Base-by-base conservation (phyloP, 2,888 invertebrate species). In the Folsomia manolachei region DNA sequence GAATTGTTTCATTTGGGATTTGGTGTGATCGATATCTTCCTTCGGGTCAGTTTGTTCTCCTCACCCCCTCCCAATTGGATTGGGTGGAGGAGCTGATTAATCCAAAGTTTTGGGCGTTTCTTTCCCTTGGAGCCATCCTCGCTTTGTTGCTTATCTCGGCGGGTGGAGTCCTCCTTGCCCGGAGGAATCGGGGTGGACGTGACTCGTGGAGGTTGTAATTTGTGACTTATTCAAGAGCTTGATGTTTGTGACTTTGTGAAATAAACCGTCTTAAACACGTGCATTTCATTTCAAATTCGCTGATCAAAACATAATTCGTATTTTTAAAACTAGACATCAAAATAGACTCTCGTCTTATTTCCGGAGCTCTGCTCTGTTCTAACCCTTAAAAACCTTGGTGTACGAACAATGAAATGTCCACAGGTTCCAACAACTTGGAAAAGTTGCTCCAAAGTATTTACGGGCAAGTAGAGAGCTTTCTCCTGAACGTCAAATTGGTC, bases 401-500 rank as follows among this genome's bases (percentile, higher is more conserved):
- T 72, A 39, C 61, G 60, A 0, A 74, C 63, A 51, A 67, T 27
- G 51, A 70, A 72, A 18, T 68, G 51, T 0, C 18, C 52, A 62
- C 77, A 77, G 14, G 27, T 53, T 1, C 74, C 77, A 11, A 72
- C 70, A 65, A 77, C 64, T 62, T 77, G 77, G 26, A 67, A 72
- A 14, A 77, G 9, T 7, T 75, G 72, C 23, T 69, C 14, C 4
- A 53, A 72, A n/a, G 75, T 66, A 24, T 27, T 67, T 4, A 71
- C 56, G 14, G 61, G 39, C 2, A 72, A 19, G 21, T 71, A 77
- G 26, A 74, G n/a, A 7, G 60, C 53, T 1, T 63, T 64, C 14
- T 68, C 24, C n/a, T 39, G n/a, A 2, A 68, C 39, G n/a, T n/a
- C n/a, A 0, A 53, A 18, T 2, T 63, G 56, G 25, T 53, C 61